Base-by-base conservation (phyloP, 2,888 invertebrate genomes). In the Synanthedon tipuliformis region DNA sequence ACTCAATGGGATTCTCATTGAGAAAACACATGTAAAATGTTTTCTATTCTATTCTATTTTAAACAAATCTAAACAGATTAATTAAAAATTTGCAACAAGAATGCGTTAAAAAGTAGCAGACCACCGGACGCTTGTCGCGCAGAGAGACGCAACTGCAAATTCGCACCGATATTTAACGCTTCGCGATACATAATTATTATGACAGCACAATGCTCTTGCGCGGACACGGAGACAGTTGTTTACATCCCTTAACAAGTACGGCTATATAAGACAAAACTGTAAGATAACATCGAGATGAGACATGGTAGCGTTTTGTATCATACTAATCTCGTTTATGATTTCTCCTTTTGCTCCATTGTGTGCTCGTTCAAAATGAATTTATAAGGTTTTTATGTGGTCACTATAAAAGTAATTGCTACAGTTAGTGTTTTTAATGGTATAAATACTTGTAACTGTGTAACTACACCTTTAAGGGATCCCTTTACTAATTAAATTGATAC, bases 141-240 rank as follows among this genome's bases (percentile, higher is more conserved):
- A 69, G 53, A 74, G 64, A 56, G 65, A 58, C 60, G 71, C 66
- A 69, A 71, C 70, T 70, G 67, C 66, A 66, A 66, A 71, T 66
- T 69, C 64, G 63, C 64, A 56, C 64, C 65, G 67, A 75, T 76
- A 78, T 74, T 80, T 77, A 79, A 69, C 78, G 77, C 78, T 73
- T 70, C 60, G 69, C 62, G 71, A 75, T 74, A 77, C 75, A 75
- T 79, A 80, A 80, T 81, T 80, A 78, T 81, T 77, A 81, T 82
- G 83, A 83, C 83, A 83, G 81, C 64, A 83, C 82, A 84, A 84
- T 82, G 73, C 68, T 50, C 55, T 51, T 50, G 48, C 50, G 51
- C 45, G 18, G 66, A 69, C 71, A 64, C 60, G 56, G 56, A 13
- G 50, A 78, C 78, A 75, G 71, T 71, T 73, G 75, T 73, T 71